A percentile compares a stretch with the other conserved stretches of the same genome.
These are phyloP conservation scores for Teleiodes luculella DNA, from an alignment of 2,888 invertebrate species.

Conservation along the genomic window DNA sequence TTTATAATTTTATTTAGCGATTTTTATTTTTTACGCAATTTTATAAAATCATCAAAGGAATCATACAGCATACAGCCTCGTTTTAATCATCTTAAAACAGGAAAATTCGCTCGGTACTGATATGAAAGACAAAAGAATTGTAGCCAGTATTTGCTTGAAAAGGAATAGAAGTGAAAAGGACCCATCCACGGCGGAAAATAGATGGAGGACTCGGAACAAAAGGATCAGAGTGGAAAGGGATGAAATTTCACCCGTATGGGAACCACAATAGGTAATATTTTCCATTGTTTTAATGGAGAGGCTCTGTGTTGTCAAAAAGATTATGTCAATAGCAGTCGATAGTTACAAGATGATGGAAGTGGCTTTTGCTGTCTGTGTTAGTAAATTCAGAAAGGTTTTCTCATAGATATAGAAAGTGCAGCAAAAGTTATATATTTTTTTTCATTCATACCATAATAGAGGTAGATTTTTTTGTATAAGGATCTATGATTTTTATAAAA, in stretches of 20 bases:
- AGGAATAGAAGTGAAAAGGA: not conserved
- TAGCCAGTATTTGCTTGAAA: constrained; percentile 3
- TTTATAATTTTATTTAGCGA: too few species aligned
- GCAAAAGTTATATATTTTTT: too few species aligned
- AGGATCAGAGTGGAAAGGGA: not conserved
- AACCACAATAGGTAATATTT: constrained; percentile 7
- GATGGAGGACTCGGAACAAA: not conserved
- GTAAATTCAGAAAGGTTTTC: not conserved
- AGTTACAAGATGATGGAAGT: too few species aligned
- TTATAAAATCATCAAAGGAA: too few species aligned
- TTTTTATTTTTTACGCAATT: too few species aligned
- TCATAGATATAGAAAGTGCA: too few species aligned
- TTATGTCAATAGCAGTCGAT: too few species aligned
- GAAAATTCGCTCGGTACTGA: not conserved
- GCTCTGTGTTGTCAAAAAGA: too few species aligned
- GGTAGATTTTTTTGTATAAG: too few species aligned
- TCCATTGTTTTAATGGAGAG: not conserved
- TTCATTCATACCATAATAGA: too few species aligned
- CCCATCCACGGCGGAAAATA: not conserved
- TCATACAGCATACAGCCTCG: not conserved
- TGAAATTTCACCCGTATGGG: not conserved
- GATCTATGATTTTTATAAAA: too few species aligned
- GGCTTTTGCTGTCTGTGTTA: not conserved
- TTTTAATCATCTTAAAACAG: not conserved
- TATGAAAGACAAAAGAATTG: not conserved